These are phyloP conservation scores for rat (Rattus norvegicus) DNA, from an alignment of 2,113 vertebrate genomes.

Conservation along the genomic window DNA sequence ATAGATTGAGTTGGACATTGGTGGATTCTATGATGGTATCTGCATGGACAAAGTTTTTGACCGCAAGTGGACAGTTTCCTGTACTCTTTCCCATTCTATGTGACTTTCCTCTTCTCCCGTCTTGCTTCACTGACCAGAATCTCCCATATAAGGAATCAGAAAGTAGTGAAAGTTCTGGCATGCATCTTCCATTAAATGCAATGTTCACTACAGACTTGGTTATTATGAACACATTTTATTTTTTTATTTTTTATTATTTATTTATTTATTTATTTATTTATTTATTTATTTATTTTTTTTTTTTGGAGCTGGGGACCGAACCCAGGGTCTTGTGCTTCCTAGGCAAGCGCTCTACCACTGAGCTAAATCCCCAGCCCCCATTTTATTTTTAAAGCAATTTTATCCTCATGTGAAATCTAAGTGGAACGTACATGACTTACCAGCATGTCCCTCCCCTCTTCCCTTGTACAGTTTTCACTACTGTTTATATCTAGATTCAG, in stretches of 20 bases:
- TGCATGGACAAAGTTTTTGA: neutral
- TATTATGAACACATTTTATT: neutral
- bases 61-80: neutral
- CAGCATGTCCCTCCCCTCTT: neutral
- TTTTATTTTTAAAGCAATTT: neutral
- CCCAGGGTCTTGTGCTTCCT: too few species aligned
- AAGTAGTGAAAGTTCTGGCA: neutral
- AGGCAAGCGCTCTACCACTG: too few species aligned
- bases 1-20: neutral
- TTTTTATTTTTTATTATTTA: too few species aligned
- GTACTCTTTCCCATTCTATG: neutral
- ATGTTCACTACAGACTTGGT: neutral
- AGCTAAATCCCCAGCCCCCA: too few species aligned
- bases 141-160: neutral
- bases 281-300: too few species aligned
- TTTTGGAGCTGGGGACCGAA: too few species aligned
- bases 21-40: neutral
- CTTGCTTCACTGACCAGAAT: neutral
- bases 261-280: too few species aligned
- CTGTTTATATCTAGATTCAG: neutral
- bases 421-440: neutral
- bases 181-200: neutral
- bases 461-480: neutral
- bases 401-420: neutral
- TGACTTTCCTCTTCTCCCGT: neutral